Conservation (phyloP, 2,797 vertebrate species). For the Linurgus olivaceus region DNA sequence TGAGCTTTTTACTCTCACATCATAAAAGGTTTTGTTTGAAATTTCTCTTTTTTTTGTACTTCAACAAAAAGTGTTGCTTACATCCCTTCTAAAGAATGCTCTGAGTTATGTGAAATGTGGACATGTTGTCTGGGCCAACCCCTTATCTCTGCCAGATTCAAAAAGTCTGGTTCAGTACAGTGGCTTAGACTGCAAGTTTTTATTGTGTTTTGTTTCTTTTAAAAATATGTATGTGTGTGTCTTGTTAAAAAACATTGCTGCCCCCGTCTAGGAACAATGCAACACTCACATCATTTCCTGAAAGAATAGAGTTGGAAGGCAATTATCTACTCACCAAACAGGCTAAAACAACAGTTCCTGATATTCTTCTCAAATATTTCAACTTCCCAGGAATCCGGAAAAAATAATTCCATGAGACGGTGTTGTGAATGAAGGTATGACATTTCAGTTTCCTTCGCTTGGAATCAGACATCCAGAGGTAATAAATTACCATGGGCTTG, state of each 20-base stretch:
- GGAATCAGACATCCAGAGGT: slow-evolving; percentile 62
- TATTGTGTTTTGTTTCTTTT: slow-evolving; percentile 70
- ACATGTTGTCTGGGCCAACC: slow-evolving; percentile 70
- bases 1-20: slow-evolving; percentile 58
- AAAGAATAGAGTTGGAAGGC: slow-evolving; percentile 76
- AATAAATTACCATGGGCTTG: slow-evolving; percentile 42
- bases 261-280: slow-evolving; percentile 74
- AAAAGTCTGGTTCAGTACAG: slow-evolving; percentile 65
- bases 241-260: slow-evolving; percentile 59
- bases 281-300: slow-evolving; percentile 80
- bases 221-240: slow-evolving; percentile 49
- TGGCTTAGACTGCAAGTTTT: slow-evolving; percentile 44
- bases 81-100: slow-evolving; percentile 70
- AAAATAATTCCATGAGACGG: slow-evolving; percentile 81
- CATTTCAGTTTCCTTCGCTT: slow-evolving; percentile 70
- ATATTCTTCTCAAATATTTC: slow-evolving; percentile 83
- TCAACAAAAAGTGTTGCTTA: slow-evolving; percentile 71
- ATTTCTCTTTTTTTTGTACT: neutral
- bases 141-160: slow-evolving; percentile 74
- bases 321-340: slow-evolving; percentile 80
- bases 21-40: slow-evolving; percentile 67
- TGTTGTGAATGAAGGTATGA: slow-evolving; percentile 78
- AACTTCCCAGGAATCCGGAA: slow-evolving; percentile 85
- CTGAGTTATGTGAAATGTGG: slow-evolving; percentile 61
- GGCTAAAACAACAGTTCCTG: slow-evolving; percentile 83